Percentiles rank a stretch among this genome's conserved stretches.
These are phyloP conservation scores for Turritopsis rubra DNA, from an alignment of 30 jellyfish, hydroid and myxozoan species.

Conservation along the genomic window DNA sequence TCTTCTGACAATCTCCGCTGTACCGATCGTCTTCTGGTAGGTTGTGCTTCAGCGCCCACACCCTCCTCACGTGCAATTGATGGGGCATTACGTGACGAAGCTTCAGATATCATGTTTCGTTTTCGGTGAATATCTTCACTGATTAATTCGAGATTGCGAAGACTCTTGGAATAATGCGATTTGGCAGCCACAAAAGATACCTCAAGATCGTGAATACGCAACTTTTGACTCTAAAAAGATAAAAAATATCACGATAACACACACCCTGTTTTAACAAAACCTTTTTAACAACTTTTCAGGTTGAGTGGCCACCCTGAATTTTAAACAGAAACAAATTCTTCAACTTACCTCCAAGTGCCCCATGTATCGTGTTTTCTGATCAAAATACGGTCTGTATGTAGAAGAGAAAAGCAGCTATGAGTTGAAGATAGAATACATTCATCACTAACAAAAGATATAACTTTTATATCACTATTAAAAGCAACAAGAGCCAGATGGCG, in stretches of 20 bases:
- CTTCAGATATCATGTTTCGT: conserved; percentile 31
- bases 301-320: too few species aligned
- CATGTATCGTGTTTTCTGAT: conserved; percentile 45
- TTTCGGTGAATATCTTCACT: conserved; percentile 90
- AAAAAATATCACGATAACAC: too few species aligned
- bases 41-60: conserved; percentile 74
- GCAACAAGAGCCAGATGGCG: too few species aligned
- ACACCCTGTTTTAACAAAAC: too few species aligned
- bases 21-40: conserved; percentile 41
- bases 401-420: not conserved
- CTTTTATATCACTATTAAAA: too few species aligned
- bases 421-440: not conserved
- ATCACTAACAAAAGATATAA: too few species aligned
- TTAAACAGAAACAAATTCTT: not conserved
- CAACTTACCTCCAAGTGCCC: conserved; percentile 51
- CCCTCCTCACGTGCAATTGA: conserved; percentile 57
- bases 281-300: too few species aligned
- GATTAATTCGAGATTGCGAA: conserved; percentile 61
- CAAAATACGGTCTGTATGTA: conserved; percentile 63
- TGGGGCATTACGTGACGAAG: conserved; percentile 23
- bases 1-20: conserved; percentile 39
- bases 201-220: conserved; percentile 61
- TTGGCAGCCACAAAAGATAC: conserved; percentile 55
- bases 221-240: conserved; percentile 61
- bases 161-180: conserved; percentile 56